These are phyloP conservation scores for Zingel zingel DNA, from an alignment of 2,113 vertebrate genomes.

Conservation along the genomic window DNA sequence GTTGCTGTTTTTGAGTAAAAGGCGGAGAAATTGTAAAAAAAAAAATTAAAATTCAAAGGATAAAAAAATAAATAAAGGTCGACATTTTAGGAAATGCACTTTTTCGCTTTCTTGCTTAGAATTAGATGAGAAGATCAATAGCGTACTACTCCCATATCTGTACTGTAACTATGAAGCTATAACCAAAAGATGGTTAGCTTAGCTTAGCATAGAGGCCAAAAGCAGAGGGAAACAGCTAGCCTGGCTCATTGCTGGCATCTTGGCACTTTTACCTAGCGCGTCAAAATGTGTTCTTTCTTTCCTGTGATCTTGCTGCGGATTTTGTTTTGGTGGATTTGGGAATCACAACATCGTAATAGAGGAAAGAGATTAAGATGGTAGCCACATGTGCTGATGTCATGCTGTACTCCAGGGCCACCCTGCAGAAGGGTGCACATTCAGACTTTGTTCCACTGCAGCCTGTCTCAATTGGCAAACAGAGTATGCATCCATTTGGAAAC, in stretches of 20 bases:
- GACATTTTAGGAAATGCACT: not conserved
- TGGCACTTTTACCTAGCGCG: not conserved
- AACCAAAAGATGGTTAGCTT: not conserved
- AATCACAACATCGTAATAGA: slow-evolving; percentile 46
- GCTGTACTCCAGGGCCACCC: slow-evolving; percentile 16
- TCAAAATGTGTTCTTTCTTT: slow-evolving; percentile 13
- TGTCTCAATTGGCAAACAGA: slow-evolving; percentile 19
- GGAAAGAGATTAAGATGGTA: slow-evolving; percentile 40
- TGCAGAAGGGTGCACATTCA: slow-evolving; percentile 13
- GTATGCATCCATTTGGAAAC: slow-evolving; percentile 16
- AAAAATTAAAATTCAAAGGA: not conserved
- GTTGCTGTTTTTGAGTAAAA: not conserved
- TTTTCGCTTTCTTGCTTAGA: not conserved
- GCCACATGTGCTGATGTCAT: slow-evolving; percentile 55
- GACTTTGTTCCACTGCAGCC: slow-evolving; percentile 24
- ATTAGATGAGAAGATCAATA: not conserved
- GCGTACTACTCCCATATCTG: not conserved
- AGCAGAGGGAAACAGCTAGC: not conserved
- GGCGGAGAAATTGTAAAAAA: not conserved
- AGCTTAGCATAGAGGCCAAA: slow-evolving; percentile 5
- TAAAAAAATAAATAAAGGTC: not conserved
- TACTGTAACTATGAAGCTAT: not conserved
- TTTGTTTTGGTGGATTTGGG: slow-evolving; percentile 38
- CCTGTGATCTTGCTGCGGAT: slow-evolving; percentile 11
- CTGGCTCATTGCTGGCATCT: not conserved